phyloP scores from a whole-genome alignment of 2,888 invertebrate genomes.

The Lissocephala sabroskyi region DNA sequence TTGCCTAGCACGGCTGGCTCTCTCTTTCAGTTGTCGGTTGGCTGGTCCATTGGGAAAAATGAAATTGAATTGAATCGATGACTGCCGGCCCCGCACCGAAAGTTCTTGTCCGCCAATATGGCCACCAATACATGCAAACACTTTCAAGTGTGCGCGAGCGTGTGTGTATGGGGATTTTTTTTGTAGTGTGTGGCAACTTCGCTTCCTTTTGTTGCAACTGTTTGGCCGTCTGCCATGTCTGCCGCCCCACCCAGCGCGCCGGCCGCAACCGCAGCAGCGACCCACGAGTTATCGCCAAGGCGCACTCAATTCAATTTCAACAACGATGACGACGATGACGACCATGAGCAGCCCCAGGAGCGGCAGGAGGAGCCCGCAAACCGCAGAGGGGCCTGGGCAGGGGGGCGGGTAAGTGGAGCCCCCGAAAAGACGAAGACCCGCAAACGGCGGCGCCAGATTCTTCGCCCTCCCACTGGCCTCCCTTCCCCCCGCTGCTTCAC shows the following conservation, averaged over 20 bases:
- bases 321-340: neutral
- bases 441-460: conserved; percentile 32
- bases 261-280: neutral
- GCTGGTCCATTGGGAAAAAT: conserved; percentile 10
- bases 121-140: neutral
- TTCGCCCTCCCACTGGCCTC: conserved; percentile 32
- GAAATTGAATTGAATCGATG: conserved; percentile 24
- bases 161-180: neutral
- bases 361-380: neutral
- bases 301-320: conserved; percentile 22
- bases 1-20: too few relatives aligned
- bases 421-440: conserved; percentile 11
- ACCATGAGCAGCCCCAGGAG: neutral
- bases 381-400: neutral
- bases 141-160: neutral
- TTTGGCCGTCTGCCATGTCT: neutral
- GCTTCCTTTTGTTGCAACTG: neutral
- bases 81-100: neutral
- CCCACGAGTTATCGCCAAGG: conserved; percentile 13
- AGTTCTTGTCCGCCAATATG: neutral
- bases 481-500: conserved; percentile 15
- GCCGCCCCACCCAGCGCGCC: neutral
- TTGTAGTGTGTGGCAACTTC: neutral
- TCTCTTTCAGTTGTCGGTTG: too few relatives aligned
- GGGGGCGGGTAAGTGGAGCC: neutral